Percentiles rank a stretch among this genome's conserved stretches.
Evolutionary conservation across 64 coral and sea anemone genomes (phyloP).

Genomic region (Stylophora pistillata): DNA sequence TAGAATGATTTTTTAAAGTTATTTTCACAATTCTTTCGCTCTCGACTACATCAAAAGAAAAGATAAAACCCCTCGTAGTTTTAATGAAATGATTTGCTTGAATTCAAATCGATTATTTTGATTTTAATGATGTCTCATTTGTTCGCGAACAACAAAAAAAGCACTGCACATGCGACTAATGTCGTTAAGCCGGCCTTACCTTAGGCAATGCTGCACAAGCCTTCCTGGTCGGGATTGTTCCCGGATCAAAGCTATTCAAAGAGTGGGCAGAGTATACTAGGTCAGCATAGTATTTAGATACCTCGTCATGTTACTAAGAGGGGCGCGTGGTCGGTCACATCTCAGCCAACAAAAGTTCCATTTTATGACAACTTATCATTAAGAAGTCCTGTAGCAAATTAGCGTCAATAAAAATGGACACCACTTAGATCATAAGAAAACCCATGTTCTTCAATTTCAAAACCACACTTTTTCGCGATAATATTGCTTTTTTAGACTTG

Average conservation of each 20-base stretch:
- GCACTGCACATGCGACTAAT: too few relatives aligned
- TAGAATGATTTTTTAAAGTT: too few relatives aligned
- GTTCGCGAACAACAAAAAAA: too few relatives aligned
- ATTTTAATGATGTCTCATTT: too few relatives aligned
- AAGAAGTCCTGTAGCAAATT: neutral
- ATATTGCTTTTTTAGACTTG: conserved; percentile 5
- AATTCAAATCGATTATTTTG: too few relatives aligned
- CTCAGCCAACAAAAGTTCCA: neutral
- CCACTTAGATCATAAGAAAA: neutral
- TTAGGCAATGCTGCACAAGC: too few relatives aligned
- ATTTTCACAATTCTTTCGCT: too few relatives aligned
- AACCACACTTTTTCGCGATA: neutral
- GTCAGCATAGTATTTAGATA: neutral
- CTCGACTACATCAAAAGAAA: too few relatives aligned
- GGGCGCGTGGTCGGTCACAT: neutral
- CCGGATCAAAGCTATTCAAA: neutral
- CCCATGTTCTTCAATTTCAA: neutral
- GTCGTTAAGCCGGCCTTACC: too few relatives aligned
- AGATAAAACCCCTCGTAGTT: too few relatives aligned
- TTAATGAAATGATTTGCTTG: too few relatives aligned
- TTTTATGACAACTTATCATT: conserved; percentile 7
- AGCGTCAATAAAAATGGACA: neutral
- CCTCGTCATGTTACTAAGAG: neutral
- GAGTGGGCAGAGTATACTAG: neutral
- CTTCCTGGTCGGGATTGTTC: too few relatives aligned